Percentiles rank a stretch among this genome's conserved stretches.
These are phyloP conservation scores for Chirona hameri DNA, from an alignment of 2,888 invertebrate genomes.

Conservation along the genomic window DNA sequence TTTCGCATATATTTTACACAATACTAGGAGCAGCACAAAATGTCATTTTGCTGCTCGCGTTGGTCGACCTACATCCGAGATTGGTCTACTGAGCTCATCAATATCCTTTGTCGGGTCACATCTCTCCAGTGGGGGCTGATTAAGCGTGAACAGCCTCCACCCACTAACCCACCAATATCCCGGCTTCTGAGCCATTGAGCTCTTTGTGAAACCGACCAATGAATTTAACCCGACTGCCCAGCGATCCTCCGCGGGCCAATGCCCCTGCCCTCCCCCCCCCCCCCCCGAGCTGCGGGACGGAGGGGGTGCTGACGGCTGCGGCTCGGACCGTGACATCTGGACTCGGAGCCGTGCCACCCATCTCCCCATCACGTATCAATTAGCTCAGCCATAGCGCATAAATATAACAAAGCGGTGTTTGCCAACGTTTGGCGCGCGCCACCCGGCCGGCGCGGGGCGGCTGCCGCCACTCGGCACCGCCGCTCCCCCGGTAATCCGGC, in stretches of 20 bases:
- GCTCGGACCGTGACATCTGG: background rate
- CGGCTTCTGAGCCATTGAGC: too few species aligned
- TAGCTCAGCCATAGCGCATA: background rate
- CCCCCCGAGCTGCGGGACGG: background rate
- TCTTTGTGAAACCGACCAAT: too few species aligned
- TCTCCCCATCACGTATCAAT: slow-evolving; percentile 22
- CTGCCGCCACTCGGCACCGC: background rate
- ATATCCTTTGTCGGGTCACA: too few species aligned
- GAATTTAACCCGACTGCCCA: background rate
- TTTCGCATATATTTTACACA: too few species aligned
- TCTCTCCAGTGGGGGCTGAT: too few species aligned
- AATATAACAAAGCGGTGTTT: slow-evolving; percentile 5
- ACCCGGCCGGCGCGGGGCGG: background rate
- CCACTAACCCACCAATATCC: too few species aligned
- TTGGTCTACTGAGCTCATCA: too few species aligned
- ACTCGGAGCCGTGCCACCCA: background rate
- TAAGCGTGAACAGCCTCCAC: too few species aligned
- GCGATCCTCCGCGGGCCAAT: background rate
- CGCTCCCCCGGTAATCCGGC: slow-evolving; percentile 1
- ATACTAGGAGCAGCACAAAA: too few species aligned
- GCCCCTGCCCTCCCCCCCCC: background rate
- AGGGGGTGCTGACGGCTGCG: background rate
- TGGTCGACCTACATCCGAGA: too few species aligned
- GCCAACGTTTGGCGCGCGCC: slow-evolving; percentile 1
- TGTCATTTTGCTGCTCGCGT: too few species aligned